phyloP scores from a whole-genome alignment of 2,888 invertebrate species.

The Tridacna gigas region DNA sequence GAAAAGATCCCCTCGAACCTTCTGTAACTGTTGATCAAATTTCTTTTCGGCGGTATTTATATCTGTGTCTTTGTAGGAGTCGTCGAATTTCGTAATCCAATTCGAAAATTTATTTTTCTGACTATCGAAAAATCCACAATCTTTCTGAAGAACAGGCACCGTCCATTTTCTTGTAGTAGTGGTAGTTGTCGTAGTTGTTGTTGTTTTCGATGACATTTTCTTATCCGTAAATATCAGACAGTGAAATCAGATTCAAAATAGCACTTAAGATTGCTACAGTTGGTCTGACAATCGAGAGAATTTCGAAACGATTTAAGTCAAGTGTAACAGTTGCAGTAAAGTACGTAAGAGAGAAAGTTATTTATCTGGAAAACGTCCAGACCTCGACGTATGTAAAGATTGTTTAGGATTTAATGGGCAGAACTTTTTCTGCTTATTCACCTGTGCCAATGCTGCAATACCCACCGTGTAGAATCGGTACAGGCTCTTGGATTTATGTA shows the following conservation, averaged over 20 bases:
- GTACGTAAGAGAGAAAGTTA: neutral
- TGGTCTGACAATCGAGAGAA: neutral
- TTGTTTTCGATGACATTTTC: neutral
- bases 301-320: slow-evolving; percentile 7
- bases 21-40: slow-evolving; percentile 20
- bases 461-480: neutral
- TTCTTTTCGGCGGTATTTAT: neutral
- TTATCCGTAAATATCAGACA: neutral
- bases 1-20: slow-evolving; percentile 13
- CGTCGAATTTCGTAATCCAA: slow-evolving; percentile 24
- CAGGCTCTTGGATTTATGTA: neutral
- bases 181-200: slow-evolving; percentile 12
- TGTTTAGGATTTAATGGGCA: slow-evolving; percentile 15
- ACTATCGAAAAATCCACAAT: slow-evolving; percentile 23
- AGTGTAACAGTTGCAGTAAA: neutral
- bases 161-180: slow-evolving; percentile 5
- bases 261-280: neutral
- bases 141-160: slow-evolving; percentile 7
- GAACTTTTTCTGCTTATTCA: slow-evolving; percentile 11
- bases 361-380: slow-evolving; percentile 10
- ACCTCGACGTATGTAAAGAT: neutral
- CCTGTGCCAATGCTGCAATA: neutral
- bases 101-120: slow-evolving; percentile 8
- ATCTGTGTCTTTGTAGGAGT: slow-evolving; percentile 12
- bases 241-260: neutral